A percentile compares a stretch with the other conserved stretches of the same genome.
These are phyloP conservation scores for Orchesella cincta DNA, from an alignment of 1,140 invertebrate species.

Conservation along the genomic window DNA sequence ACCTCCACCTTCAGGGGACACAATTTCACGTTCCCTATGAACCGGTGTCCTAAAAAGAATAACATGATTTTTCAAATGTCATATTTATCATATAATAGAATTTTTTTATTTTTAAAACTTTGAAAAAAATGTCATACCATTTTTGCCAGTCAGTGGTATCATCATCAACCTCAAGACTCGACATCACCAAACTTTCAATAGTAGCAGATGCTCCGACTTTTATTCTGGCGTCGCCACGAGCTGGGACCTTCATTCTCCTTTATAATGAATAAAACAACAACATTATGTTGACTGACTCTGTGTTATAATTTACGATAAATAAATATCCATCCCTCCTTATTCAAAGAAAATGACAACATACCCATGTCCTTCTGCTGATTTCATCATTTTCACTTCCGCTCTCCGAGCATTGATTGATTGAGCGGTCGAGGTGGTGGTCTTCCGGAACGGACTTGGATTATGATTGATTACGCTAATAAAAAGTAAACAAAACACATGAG, in stretches of 20 bases:
- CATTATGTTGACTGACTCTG: neutral
- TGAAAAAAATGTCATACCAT: neutral
- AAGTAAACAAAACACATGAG: neutral
- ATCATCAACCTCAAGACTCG: neutral
- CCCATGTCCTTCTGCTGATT: neutral
- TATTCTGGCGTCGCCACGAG: neutral
- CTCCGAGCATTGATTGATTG: neutral
- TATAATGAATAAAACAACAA: neutral
- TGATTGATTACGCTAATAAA: neutral
- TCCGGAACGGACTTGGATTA: neutral
- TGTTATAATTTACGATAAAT: neutral
- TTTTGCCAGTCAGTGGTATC: slow-evolving; percentile 7
- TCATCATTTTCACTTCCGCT: neutral
- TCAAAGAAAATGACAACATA: neutral
- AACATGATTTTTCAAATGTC: neutral
- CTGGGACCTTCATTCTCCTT: neutral
- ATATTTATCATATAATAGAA: neutral
- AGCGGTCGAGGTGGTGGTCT: neutral
- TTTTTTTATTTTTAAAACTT: too few species aligned
- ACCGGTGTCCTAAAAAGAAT: neutral
- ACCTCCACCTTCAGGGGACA: neutral
- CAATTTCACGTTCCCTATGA: neutral
- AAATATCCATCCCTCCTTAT: neutral
- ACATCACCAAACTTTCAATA: neutral
- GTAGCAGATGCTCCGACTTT: neutral